Percentiles rank a stretch among this genome's conserved stretches.
These are phyloP conservation scores for Troides oblongomaculatus DNA, from an alignment of 2,888 invertebrate species.

Conservation along the genomic window DNA sequence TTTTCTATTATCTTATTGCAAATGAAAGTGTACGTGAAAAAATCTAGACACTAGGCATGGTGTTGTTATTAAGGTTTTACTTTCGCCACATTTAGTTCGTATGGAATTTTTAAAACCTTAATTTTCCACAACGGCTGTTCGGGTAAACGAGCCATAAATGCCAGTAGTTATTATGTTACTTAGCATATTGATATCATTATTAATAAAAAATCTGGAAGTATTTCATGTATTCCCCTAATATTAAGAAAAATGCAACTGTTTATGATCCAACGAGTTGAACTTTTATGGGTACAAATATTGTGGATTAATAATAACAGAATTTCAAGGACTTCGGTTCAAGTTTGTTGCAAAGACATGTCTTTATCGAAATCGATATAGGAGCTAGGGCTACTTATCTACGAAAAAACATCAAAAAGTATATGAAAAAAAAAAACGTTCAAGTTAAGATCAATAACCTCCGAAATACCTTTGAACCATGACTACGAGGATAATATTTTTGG, in stretches of 20 bases:
- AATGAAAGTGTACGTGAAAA: no score
- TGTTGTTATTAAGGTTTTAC: no score
- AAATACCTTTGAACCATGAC: no score
- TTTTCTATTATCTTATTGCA: no score
- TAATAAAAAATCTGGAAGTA: not conserved
- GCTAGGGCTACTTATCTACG: no score
- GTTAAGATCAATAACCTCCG: no score
- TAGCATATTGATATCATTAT: constrained; percentile 11
- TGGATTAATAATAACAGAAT: not conserved
- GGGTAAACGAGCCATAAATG: not conserved
- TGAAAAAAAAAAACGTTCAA: no score
- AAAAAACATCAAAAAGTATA: no score
- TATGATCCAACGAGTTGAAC: not conserved
- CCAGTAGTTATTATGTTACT: not conserved
- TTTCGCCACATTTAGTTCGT: not conserved
- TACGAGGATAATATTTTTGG: no score
- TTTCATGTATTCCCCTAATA: not conserved
- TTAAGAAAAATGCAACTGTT: not conserved
- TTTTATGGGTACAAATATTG: not conserved
- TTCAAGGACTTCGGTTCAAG: not conserved
- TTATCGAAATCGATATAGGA: no score
- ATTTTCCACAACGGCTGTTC: not conserved
- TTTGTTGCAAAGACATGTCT: no score
- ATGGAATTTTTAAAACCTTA: not conserved
- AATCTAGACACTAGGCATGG: no score